A percentile compares a stretch with the other conserved stretches of the same genome.
phyloP scores from a whole-genome alignment of 1,140 invertebrate genomes.

The Chlorops oryzae region DNA sequence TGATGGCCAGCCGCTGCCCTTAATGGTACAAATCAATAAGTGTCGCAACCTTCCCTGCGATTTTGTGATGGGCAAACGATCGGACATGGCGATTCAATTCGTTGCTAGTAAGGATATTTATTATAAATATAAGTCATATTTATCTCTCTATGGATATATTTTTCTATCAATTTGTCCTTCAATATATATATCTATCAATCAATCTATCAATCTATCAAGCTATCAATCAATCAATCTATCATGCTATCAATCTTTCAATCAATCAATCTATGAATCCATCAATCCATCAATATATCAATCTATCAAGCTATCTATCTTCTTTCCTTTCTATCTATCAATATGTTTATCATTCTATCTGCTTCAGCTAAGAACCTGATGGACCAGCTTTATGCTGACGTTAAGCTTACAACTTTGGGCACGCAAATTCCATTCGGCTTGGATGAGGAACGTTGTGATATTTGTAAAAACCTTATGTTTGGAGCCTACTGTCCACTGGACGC shows the following conservation, averaged over 20 bases:
- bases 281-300: too few species aligned
- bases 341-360: neutral
- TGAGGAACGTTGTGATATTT: slow-evolving; percentile 24
- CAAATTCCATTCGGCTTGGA: slow-evolving; percentile 31
- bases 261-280: too few species aligned
- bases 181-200: neutral
- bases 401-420: slow-evolving; percentile 31
- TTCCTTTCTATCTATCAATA: neutral
- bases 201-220: neutral
- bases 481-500: slow-evolving; percentile 37
- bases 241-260: too few species aligned
- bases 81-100: slow-evolving; percentile 35
- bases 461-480: slow-evolving; percentile 30
- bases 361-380: slow-evolving; percentile 26
- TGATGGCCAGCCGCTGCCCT: slow-evolving; percentile 15
- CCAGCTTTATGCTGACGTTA: slow-evolving; percentile 23
- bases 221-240: neutral
- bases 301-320: neutral
- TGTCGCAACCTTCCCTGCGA: slow-evolving; percentile 31
- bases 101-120: slow-evolving; percentile 32
- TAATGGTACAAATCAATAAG: slow-evolving; percentile 33
- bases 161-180: neutral
- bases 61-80: slow-evolving; percentile 23
- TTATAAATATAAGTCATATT: neutral
- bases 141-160: neutral